These are phyloP conservation scores for Glyptemys insculpta DNA, from an alignment of 2,797 vertebrate genomes.

Conservation along the genomic window DNA sequence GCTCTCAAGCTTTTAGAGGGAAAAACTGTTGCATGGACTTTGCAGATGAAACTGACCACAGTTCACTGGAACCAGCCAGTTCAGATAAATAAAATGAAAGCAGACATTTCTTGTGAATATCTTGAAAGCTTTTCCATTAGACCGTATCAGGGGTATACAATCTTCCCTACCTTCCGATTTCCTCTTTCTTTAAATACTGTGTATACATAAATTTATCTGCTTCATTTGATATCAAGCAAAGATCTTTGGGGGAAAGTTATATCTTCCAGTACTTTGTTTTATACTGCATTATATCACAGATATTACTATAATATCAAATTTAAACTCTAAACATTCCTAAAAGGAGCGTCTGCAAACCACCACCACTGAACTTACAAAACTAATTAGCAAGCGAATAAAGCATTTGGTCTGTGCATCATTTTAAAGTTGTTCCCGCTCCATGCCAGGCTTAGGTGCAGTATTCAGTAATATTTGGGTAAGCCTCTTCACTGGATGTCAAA, in stretches of 20 bases:
- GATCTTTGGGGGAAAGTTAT: constrained; percentile 1
- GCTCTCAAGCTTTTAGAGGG: constrained; percentile 85
- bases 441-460: neutral
- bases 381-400: neutral
- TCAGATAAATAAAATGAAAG: constrained; percentile 88
- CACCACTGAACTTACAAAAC: neutral
- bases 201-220: constrained; percentile 86
- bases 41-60: constrained; percentile 81
- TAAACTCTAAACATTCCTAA: neutral
- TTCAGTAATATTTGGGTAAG: neutral
- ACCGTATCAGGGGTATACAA: constrained; percentile 82
- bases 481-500: constrained; percentile 16
- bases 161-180: constrained; percentile 45
- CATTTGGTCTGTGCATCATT: neutral
- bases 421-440: neutral
- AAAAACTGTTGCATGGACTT: constrained; percentile 70
- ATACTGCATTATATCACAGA: constrained; percentile 62
- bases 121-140: constrained; percentile 99
- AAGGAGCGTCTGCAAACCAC: neutral
- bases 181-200: constrained; percentile 42
- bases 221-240: constrained; percentile 81
- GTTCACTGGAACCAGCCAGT: constrained; percentile 86
- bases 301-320: neutral
- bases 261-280: constrained; percentile 65
- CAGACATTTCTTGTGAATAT: constrained; percentile 85